Evolutionary conservation across 2,797 vertebrate species (phyloP).

Genomic region (Betta splendens): DNA sequence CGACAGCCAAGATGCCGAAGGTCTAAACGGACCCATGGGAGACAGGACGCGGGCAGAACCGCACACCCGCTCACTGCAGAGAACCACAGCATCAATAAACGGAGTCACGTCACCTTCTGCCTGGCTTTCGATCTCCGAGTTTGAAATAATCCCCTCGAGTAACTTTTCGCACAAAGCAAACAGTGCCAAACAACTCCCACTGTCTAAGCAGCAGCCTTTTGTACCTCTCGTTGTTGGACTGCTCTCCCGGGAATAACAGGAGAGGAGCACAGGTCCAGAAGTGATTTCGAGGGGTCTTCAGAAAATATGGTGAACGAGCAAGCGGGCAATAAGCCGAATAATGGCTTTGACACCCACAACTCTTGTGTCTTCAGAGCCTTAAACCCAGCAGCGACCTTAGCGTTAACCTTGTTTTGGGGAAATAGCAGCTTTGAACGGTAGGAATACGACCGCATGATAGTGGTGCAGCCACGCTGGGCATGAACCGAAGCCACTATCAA

Average conservation of each 20-base stretch:
- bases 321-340: slow-evolving; percentile 41
- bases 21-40: slow-evolving; percentile 11
- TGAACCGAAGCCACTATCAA: too few species aligned
- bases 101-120: slow-evolving; percentile 15
- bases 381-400: slow-evolving; percentile 15
- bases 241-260: slow-evolving; percentile 4
- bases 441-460: background rate
- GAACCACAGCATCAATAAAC: slow-evolving; percentile 29
- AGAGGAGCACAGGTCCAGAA: slow-evolving; percentile 6
- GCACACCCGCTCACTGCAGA: slow-evolving; percentile 16
- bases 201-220: slow-evolving; percentile 26
- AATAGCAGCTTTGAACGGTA: slow-evolving; percentile 16
- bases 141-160: slow-evolving; percentile 3
- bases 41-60: slow-evolving; percentile 8
- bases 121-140: slow-evolving; percentile 18
- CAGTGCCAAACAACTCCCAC: slow-evolving; percentile 28
- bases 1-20: background rate
- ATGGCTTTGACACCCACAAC: slow-evolving; percentile 46
- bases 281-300: slow-evolving; percentile 24
- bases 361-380: slow-evolving; percentile 32
- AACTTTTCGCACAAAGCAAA: slow-evolving; percentile 24
- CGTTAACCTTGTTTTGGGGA: slow-evolving; percentile 7
- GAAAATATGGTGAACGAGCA: slow-evolving; percentile 26
- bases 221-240: background rate
- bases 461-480: background rate